Conservation (phyloP, 2,113 vertebrate species). For the Macrotus californicus region DNA sequence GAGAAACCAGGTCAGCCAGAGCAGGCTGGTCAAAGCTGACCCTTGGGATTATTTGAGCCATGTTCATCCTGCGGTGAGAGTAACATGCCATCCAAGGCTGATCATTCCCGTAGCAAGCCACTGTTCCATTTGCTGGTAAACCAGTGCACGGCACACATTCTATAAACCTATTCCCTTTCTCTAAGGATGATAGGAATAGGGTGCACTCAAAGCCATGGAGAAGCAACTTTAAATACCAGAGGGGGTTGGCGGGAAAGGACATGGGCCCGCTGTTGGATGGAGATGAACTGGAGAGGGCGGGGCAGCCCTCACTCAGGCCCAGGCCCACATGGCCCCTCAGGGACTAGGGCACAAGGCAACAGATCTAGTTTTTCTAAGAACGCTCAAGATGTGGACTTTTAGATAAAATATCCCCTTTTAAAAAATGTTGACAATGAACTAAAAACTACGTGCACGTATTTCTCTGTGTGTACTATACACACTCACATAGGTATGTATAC, state of each 20-base stretch:
- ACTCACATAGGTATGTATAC: neutral
- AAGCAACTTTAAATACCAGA: neutral
- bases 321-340: rapidly evolving
- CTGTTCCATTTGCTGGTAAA: neutral
- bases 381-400: neutral
- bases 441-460: neutral
- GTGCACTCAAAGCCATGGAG: neutral
- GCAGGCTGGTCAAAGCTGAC: conserved; percentile 37
- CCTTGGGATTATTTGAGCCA: conserved; percentile 41
- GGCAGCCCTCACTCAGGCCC: too few species aligned
- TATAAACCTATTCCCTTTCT: neutral
- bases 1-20: conserved; percentile 48
- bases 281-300: rapidly evolving
- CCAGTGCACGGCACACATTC: neutral
- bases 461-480: too few species aligned
- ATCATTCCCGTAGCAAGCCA: neutral
- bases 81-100: conserved; percentile 31
- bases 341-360: neutral
- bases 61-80: neutral
- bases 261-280: neutral
- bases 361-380: neutral
- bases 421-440: neutral
- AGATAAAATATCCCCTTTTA: neutral
- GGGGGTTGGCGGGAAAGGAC: neutral
- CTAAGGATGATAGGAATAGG: neutral